Base-by-base conservation (phyloP, 2,797 vertebrate species). In the Chaenodraco wilsoni region DNA sequence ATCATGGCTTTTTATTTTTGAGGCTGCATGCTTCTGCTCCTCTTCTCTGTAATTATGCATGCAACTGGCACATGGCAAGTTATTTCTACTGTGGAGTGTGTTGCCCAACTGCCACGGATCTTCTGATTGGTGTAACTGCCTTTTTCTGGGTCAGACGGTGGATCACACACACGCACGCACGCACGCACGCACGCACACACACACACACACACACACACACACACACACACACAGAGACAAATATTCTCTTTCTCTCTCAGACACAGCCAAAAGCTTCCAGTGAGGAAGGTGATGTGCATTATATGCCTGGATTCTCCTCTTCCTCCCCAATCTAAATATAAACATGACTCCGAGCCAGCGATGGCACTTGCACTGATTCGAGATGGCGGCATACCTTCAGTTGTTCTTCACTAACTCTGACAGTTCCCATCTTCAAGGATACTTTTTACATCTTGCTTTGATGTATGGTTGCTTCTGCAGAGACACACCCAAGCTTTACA, bases 111-210 rank as follows among this genome's bases (percentile, higher is more conserved):
- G 89, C 84, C 88, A 86, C 58, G 50, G 63, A 84, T 79, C 78
- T 74, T 79, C 79, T 84, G 89, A 91, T 84, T 92, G 90, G 87
- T 81, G 71, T 78, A 58, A 58, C 79, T 81, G 90, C 85, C 33
- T 37, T 92, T 94, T 95, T 95, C 91, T 95, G 89, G 93, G 94
- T 95, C 94, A 94, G 88, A 90, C 78, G 41, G 69, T 69, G 70
- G 86, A 86, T 87, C 78, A 60, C 78, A 84, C 40, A 50, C 57
- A 23, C 21, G 17, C 76, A 72, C 5, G 66, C 41, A 41, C 64
- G 69, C 59, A 27, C 27, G 27, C 78, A 62, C 78, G 86, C 81
- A 90, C 75, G 86, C 81, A 90, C 3, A 27, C 23, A 27, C 3
- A 27, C 23, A 27, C 0, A 27, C 23, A 27, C 3, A 23, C 23